These are phyloP conservation scores for Cygnus atratus DNA, from an alignment of 2,113 vertebrate genomes.

Conservation along the genomic window DNA sequence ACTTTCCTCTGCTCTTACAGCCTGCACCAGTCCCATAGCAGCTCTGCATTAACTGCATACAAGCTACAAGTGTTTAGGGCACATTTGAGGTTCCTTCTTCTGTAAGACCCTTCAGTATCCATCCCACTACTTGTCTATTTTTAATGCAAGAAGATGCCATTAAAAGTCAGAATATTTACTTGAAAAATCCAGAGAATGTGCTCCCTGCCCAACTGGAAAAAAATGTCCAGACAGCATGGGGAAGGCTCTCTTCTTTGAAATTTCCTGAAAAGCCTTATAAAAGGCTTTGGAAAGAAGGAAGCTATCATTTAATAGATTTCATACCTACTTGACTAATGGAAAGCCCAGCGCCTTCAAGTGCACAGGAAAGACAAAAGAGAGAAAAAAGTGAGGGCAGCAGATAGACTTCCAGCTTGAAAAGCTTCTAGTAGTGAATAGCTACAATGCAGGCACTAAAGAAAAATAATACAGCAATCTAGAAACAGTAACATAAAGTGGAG, in stretches of 20 bases:
- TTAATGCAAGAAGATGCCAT: not conserved
- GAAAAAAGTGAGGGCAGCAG: not conserved
- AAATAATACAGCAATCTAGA: accelerated
- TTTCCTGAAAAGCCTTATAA: not conserved
- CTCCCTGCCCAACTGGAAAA: not conserved
- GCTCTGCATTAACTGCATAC: accelerated
- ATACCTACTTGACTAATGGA: not conserved
- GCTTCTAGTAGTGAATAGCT: not conserved
- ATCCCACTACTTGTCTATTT: not conserved
- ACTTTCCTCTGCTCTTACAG: not conserved
- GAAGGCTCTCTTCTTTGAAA: not conserved
- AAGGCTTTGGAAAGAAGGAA: not conserved
- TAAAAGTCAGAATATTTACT: not conserved
- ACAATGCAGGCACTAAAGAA: not conserved
- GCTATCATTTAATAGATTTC: not conserved
- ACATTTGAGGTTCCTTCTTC: accelerated
- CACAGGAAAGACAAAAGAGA: not conserved
- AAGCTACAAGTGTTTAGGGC: accelerated
- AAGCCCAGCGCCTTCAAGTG: not conserved
- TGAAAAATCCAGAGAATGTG: not conserved
- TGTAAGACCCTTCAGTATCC: not conserved
- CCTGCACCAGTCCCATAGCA: accelerated
- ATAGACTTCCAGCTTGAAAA: not conserved
- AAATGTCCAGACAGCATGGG: not conserved
- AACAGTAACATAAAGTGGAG: not conserved